Evolutionary conservation across 2,888 invertebrate genomes (phyloP).

Genomic region (Dryocosmus kuriphilus): DNA sequence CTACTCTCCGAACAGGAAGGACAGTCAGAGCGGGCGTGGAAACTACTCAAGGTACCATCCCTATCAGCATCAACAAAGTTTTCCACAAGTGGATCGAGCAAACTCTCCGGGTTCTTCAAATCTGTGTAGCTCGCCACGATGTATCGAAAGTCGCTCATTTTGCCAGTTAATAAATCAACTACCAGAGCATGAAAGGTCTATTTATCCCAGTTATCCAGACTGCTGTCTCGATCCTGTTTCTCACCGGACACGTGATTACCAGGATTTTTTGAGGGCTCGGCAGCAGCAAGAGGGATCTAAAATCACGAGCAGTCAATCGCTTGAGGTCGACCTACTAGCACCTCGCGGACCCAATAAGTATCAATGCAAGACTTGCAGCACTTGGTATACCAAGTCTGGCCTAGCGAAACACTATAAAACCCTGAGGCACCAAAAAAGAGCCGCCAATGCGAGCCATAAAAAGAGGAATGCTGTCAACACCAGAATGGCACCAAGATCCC

Average conservation of each 20-base stretch:
- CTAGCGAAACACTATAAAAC: slow-evolving; percentile 95
- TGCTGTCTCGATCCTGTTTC: slow-evolving; percentile 87
- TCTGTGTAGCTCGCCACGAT: slow-evolving; percentile 85
- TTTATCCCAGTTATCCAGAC: slow-evolving; percentile 79
- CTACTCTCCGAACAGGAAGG: slow-evolving; percentile 79
- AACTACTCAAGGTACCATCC: slow-evolving; percentile 70
- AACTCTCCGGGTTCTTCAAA: slow-evolving; percentile 81
- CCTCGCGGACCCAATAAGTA: slow-evolving; percentile 91
- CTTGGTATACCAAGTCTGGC: slow-evolving; percentile 96
- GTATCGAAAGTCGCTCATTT: slow-evolving; percentile 90
- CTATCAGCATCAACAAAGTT: slow-evolving; percentile 77
- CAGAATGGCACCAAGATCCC: slow-evolving; percentile 79
- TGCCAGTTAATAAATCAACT: slow-evolving; percentile 87
- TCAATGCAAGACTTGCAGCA: slow-evolving; percentile 95
- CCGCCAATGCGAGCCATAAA: slow-evolving; percentile 92
- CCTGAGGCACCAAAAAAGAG: slow-evolving; percentile 93
- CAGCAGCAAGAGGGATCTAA: slow-evolving; percentile 74
- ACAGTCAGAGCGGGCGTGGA: slow-evolving; percentile 68
- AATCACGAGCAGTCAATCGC: slow-evolving; percentile 84
- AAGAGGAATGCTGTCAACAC: slow-evolving; percentile 83
- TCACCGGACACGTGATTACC: slow-evolving; percentile 84
- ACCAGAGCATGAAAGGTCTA: slow-evolving; percentile 86
- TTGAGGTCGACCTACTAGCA: slow-evolving; percentile 75
- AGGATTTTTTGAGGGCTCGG: slow-evolving; percentile 73
- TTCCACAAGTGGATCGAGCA: slow-evolving; percentile 59